Base-by-base conservation (phyloP, 2,113 vertebrate genomes). In the Edolisoma coerulescens region DNA sequence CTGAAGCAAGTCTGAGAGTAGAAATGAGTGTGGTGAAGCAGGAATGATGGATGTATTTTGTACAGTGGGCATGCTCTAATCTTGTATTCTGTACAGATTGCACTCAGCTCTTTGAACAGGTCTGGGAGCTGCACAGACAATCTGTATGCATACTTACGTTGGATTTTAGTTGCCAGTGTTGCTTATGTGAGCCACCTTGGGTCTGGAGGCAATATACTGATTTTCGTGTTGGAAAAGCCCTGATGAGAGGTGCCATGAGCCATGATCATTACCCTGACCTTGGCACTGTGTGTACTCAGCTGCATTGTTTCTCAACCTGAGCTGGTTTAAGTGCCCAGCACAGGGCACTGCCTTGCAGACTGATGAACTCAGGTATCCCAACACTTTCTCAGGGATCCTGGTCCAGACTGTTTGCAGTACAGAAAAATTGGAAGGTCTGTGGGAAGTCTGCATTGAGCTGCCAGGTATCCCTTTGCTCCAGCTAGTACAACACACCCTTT, bases 401-500 rank as follows among this genome's bases (percentile, higher is more conserved):
- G 8, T 64, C 33, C 49, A 83, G 44, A 35, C 42, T 26, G 6
- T 53, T 23, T 54, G 79, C 0, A 4, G 13, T 70, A 44, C 28
- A 59, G 33, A 35, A 65, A 67, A 50, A 27, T 8, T 54, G 64
- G 64, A 80, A 84, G 7, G 33, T 81, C n/a, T 81, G 11, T 65
- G 68, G 28, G 17, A 90, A 75, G 28, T 76, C 53, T 91, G 53
- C 44, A n/a, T 56, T 63, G 50, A 88, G 54, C 88, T 90, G 41
- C 50, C 2, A 2, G 35, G 16, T 83, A n/a, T 64, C 28, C 37
- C 76, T 88, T 83, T 65, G 42, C 37, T 85, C 67, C 85, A 89
- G 27, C 35, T 47, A 59, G 37, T 35, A 54, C 17, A 64, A n/a
- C 20, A 49, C 0, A 0, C 4, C 4, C 13, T 79, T 83, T 30